Percentiles rank a stretch among this genome's conserved stretches.
Evolutionary conservation across 2,888 invertebrate species (phyloP).

Genomic region (Nemoura dubitans): DNA sequence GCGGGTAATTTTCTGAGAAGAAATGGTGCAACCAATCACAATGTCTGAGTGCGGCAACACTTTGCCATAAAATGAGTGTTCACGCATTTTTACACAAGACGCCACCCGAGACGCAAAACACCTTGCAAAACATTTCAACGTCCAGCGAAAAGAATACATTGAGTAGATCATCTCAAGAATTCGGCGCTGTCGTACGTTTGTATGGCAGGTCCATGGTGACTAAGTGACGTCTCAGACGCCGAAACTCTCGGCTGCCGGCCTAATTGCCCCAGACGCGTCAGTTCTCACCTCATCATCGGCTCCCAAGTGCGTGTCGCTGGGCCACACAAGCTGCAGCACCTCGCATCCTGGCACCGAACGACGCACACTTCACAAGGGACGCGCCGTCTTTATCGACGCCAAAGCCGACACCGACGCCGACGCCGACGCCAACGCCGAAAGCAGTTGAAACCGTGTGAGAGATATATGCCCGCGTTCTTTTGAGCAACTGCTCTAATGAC

Average conservation of each 20-base stretch:
- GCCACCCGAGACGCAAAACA: no score
- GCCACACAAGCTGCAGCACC: conserved; percentile 44
- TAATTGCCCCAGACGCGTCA: conserved; percentile 45
- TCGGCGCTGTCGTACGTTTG: neutral
- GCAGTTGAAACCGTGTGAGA: neutral
- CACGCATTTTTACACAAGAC: no score
- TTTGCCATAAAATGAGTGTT: no score
- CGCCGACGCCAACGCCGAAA: neutral
- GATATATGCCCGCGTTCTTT: conserved; percentile 9
- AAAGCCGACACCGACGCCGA: neutral
- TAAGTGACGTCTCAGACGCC: neutral
- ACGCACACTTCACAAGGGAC: neutral
- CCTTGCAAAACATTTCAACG: no score
- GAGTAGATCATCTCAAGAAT: no score
- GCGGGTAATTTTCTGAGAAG: no score
- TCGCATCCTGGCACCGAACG: conserved; percentile 8
- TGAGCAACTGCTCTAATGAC: conserved; percentile 41
- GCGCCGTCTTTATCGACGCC: neutral
- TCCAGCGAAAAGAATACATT: no score
- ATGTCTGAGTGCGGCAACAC: no score
- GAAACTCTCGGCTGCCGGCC: conserved; percentile 2
- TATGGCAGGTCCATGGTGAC: conserved; percentile 1
- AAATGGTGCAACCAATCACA: no score
- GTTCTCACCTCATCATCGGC: conserved; percentile 48
- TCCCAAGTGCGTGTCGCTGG: neutral